These are phyloP conservation scores for Poeciliopsis infans DNA, from an alignment of 2,797 vertebrate species.

Conservation along the genomic window DNA sequence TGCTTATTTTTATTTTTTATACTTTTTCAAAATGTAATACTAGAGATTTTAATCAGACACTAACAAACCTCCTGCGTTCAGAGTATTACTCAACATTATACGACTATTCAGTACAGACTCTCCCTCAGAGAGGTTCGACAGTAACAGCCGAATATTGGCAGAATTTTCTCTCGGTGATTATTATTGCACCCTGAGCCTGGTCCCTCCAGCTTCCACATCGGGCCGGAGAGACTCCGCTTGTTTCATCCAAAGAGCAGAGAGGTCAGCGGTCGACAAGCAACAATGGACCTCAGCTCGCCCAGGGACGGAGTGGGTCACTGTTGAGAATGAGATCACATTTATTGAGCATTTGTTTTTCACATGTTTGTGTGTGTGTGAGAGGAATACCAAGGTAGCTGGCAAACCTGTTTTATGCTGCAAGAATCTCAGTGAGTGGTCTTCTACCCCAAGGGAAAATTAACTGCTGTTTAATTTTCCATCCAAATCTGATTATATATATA, in stretches of 20 bases:
- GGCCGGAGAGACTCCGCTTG: constrained; percentile 58
- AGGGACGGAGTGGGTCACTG: constrained; percentile 50
- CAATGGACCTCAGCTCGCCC: constrained; percentile 59
- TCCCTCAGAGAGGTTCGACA: not conserved
- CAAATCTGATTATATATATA: not conserved
- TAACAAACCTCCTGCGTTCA: not conserved
- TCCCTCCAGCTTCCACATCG: constrained; percentile 3
- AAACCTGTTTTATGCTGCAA: constrained; percentile 4
- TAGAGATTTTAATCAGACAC: not conserved
- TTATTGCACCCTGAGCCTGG: constrained; percentile 6
- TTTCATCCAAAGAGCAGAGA: constrained; percentile 34
- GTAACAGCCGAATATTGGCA: not conserved
- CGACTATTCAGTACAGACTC: not conserved
- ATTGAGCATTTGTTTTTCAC: constrained; percentile 20
- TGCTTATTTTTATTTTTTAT: no score
- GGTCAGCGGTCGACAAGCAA: constrained; percentile 46
- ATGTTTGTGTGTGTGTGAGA: constrained; percentile 2
- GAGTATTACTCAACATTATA: not conserved
- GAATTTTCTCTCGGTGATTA: constrained; percentile 3
- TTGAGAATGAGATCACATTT: constrained; percentile 54
- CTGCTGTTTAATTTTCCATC: not conserved
- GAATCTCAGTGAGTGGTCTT: not conserved
- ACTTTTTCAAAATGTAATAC: not conserved
- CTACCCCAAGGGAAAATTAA: not conserved
- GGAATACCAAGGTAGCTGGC: not conserved